Evolutionary conservation across 2,113 vertebrate genomes (phyloP), one percentile per base, ranked within the genome.

Genomic region (Megaceryle torquata): DNA sequence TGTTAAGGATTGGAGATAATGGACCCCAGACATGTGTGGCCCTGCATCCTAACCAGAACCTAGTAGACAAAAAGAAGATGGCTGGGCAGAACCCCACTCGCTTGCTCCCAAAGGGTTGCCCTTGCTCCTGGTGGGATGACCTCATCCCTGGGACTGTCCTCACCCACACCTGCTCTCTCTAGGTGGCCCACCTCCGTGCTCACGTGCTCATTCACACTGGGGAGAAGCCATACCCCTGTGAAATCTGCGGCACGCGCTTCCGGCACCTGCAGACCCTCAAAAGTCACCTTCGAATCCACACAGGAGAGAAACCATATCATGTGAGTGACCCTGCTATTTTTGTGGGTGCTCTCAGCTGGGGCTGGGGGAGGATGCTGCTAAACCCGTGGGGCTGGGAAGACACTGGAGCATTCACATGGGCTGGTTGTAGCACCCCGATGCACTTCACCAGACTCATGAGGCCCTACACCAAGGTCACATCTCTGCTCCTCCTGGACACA

Each of bases 291-390:
- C 99, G 99, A 51, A 99, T 99, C 81, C 99, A 99, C 98, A 99
- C 99, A 0, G 99, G 99, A 97, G 99, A 99, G 95, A 99, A 99
- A 97, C 99, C 99, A 21, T 99, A 99, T 96, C 99, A 99, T 98
- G 99, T 99, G 98, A 79, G 99, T 98, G 18, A 48, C 28, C 25
- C 22, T 60, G 50, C 21, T 37, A 26, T 3, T 29, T 5, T 7
- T 29, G 5, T 4, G 21, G 29, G 5, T 22, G 8, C 5, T 65
- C 44, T 79, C 22, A 25, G 35, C 35, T 2, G 4, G 15, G 56
- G 33, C 5, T 15, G 22, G 9, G 37, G 33, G 67, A 53, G 26
- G 33, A 13, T 29, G n/a, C 69, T 81, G 37, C 44, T n/a, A n/a
- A 43, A 51, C 31, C 4, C 9, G 6, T 2, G 43, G 16, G 6